phyloP scores from a whole-genome alignment of 2,888 invertebrate species.

The Flexamia atlantica region DNA sequence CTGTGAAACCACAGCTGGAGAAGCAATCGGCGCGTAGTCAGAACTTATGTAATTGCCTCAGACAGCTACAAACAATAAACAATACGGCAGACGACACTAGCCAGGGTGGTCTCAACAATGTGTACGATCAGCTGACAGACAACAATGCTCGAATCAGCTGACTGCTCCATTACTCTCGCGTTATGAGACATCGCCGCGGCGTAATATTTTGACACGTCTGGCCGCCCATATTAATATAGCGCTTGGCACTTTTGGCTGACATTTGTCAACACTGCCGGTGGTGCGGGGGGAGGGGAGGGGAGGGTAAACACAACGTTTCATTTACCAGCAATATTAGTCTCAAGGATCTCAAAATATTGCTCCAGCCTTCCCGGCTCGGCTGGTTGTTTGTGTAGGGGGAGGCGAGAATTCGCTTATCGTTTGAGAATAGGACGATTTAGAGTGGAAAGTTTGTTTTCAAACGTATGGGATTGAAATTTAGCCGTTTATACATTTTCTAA shows the following conservation, averaged over 20 bases:
- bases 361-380: background rate
- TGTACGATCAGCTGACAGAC: slow-evolving; percentile 33
- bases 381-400: background rate
- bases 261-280: slow-evolving; percentile 33
- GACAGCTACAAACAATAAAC: slow-evolving; percentile 14
- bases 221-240: slow-evolving; percentile 23
- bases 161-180: background rate
- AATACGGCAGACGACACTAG: slow-evolving; percentile 24
- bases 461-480: too few relatives aligned
- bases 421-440: background rate
- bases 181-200: slow-evolving; percentile 32
- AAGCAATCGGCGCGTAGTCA: background rate
- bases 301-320: slow-evolving; percentile 35
- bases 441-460: too few relatives aligned
- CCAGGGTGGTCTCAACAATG: slow-evolving; percentile 34
- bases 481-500: too few relatives aligned
- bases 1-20: too few relatives aligned
- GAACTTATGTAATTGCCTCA: slow-evolving; percentile 2
- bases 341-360: slow-evolving; percentile 41
- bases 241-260: slow-evolving; percentile 13
- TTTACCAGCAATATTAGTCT: slow-evolving; percentile 48
- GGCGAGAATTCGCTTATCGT: background rate
- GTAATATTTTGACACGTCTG: slow-evolving; percentile 38
- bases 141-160: slow-evolving; percentile 40
- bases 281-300: background rate